Conservation (phyloP, 2,888 invertebrate species). For the Diarsia mendica region DNA sequence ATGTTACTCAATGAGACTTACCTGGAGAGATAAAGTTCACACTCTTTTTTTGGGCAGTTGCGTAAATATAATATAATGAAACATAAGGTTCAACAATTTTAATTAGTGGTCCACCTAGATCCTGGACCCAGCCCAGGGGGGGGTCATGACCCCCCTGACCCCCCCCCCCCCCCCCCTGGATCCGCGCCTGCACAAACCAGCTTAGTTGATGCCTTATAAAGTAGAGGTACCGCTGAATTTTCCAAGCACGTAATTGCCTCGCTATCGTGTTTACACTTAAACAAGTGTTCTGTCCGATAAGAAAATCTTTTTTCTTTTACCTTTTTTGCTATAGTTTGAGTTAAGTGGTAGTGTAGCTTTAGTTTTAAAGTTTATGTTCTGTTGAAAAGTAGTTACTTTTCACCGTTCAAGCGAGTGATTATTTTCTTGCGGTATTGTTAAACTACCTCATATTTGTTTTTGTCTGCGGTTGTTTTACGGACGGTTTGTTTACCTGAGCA, state of each 20-base stretch:
- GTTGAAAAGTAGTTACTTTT: slow-evolving; percentile 22
- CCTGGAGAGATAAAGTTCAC: too few species aligned
- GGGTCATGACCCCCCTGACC: too few species aligned
- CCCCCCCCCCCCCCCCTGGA: too few species aligned
- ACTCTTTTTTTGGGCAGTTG: too few species aligned
- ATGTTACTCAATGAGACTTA: too few species aligned
- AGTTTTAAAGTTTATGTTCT: slow-evolving; percentile 21
- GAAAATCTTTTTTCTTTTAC: slow-evolving; percentile 34
- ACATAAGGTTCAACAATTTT: too few species aligned
- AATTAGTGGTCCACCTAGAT: too few species aligned
- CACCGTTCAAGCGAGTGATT: slow-evolving; percentile 39
- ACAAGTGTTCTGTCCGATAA: slow-evolving; percentile 58
- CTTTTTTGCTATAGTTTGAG: slow-evolving; percentile 29
- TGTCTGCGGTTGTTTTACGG: slow-evolving; percentile 34
- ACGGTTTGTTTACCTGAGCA: slow-evolving; percentile 11
- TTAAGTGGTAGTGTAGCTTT: slow-evolving; percentile 18
- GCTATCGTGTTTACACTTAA: slow-evolving; percentile 62
- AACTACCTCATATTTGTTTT: slow-evolving; percentile 32
- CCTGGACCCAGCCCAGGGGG: too few species aligned
- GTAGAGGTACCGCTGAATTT: slow-evolving; percentile 56
- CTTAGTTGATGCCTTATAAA: slow-evolving; percentile 57
- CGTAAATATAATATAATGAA: too few species aligned
- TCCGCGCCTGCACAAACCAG: slow-evolving; percentile 30
- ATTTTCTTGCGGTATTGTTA: slow-evolving; percentile 50
- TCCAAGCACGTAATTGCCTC: slow-evolving; percentile 60